A percentile compares a stretch with the other conserved stretches of the same genome.
These are phyloP conservation scores for Danio jaintianensis DNA, from an alignment of 2,797 vertebrate species.

Conservation along the genomic window DNA sequence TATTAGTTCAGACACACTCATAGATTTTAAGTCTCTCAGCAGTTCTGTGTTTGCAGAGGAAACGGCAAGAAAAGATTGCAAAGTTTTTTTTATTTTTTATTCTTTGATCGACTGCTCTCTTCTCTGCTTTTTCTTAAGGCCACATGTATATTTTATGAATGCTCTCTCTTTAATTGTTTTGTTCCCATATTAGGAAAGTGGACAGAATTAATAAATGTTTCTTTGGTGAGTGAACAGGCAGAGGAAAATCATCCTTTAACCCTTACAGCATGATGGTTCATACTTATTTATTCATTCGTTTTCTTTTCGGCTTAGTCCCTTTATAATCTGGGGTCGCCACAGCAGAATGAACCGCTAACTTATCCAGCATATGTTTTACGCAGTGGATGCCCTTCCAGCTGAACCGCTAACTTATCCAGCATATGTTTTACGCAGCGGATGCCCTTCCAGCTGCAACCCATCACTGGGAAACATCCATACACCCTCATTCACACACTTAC, in stretches of 20 bases:
- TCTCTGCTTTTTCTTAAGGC: slow-evolving; percentile 4
- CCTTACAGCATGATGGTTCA: background rate
- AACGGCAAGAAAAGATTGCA: background rate
- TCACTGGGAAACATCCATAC: no score
- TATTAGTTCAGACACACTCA: background rate
- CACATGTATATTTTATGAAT: background rate
- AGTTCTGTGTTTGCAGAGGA: slow-evolving; percentile 21
- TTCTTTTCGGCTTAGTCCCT: no score
- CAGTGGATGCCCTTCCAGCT: no score
- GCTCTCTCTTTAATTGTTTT: no score
- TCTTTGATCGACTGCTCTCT: slow-evolving; percentile 1
- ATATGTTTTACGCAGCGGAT: no score
- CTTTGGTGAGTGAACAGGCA: background rate
- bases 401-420: no score
- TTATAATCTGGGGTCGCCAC: no score
- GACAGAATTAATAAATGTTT: background rate
- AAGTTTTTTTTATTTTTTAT: background rate
- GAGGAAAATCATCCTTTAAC: background rate
- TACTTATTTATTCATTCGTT: no score
- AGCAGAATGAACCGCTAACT: no score
- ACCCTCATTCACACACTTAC: no score
- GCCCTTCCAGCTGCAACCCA: no score
- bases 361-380: no score
- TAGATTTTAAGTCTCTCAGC: slow-evolving; percentile 1
- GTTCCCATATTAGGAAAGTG: background rate